Base-by-base conservation (phyloP, 1,140 invertebrate species). In the Macrostomum lignano region DNA sequence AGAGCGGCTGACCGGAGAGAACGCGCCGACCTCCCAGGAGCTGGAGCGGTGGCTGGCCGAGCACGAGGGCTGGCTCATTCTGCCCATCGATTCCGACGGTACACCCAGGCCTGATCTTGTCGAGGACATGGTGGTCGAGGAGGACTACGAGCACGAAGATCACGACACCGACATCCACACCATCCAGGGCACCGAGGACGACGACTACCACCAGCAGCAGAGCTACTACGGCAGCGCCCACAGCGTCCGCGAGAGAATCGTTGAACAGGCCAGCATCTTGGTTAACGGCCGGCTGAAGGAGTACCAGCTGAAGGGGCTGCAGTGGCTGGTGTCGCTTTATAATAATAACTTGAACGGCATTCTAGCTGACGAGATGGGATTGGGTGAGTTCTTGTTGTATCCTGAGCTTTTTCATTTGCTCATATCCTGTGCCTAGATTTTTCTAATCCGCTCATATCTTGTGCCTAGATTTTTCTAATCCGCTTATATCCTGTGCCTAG, bases 301-400 rank as follows among this genome's bases (percentile, higher is more conserved):
- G 60, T 91, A 91, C 55, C 62, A 64, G 50, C 51, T 88, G 22
- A 82, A 82, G 66, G 86, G 86, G 44, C 60, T 96, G 28, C 86
- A 96, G 59, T 96, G 88, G 88, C 62, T 96, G 39, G 86, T 96
- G 0, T 94, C 86, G 0, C 52, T 96, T 7, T 94, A 86, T 51
- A 96, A 96, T 53, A 96, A 96, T 51, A 93, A 93, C 57, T 59
- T 96, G 17, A 96, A 94, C 55, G 66, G 67, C 30, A 94, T 94
- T 50, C 61, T 96, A 37, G 79, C 82, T 24, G 81, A 88, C 53
- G 79, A 88, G 52, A 86, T 88, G 79, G 40, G 36, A 11, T 25
- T 41, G 9, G 37, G 41, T n/a, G n/a, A n/a, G n/a, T n/a, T n/a
- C n/a, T n/a, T n/a, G n/a, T n/a, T n/a, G n/a, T n/a, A n/a, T n/a